A percentile compares a stretch with the other conserved stretches of the same genome.
These are phyloP conservation scores for Bombycilla garrulus DNA, from an alignment of 2,113 vertebrate genomes.

Conservation along the genomic window DNA sequence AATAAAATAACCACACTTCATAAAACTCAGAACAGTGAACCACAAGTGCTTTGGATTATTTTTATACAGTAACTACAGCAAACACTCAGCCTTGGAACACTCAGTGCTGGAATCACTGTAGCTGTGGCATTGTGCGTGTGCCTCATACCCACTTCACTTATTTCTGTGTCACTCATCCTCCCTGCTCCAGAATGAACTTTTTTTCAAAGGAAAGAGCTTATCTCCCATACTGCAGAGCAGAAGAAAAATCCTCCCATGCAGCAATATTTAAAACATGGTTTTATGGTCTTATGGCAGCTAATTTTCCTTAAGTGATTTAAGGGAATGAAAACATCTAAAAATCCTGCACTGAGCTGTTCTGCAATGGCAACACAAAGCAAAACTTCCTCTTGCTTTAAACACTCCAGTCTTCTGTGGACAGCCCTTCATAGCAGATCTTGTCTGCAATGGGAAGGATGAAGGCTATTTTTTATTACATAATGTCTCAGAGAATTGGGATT, in stretches of 20 bases:
- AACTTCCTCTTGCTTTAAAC: neutral
- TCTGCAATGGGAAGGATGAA: neutral
- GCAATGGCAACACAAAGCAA: conserved; percentile 1
- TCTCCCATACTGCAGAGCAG: conserved; percentile 52
- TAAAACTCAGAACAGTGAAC: neutral
- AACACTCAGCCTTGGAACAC: neutral
- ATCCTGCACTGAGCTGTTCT: conserved; percentile 62
- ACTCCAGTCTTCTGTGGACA: neutral
- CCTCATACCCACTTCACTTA: conserved; percentile 21
- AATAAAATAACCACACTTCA: neutral
- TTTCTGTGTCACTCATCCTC: neutral
- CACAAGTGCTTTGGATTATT: neutral
- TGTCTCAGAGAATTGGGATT: neutral
- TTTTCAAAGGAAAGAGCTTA: conserved; percentile 66
- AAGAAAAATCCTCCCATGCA: conserved; percentile 41
- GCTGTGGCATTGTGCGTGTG: neutral
- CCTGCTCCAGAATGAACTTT: neutral
- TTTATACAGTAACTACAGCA: neutral
- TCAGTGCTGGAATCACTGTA: neutral
- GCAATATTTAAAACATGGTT: conserved; percentile 65
- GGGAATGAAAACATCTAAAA: conserved; percentile 64
- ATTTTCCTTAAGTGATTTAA: conserved; percentile 80
- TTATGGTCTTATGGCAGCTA: conserved; percentile 75
- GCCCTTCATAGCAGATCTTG: neutral
- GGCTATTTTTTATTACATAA: neutral